A percentile compares a stretch with the other conserved stretches of the same genome.
Conservation (phyloP, 1,140 invertebrate species). For the Leptinotarsa lineolata region DNA sequence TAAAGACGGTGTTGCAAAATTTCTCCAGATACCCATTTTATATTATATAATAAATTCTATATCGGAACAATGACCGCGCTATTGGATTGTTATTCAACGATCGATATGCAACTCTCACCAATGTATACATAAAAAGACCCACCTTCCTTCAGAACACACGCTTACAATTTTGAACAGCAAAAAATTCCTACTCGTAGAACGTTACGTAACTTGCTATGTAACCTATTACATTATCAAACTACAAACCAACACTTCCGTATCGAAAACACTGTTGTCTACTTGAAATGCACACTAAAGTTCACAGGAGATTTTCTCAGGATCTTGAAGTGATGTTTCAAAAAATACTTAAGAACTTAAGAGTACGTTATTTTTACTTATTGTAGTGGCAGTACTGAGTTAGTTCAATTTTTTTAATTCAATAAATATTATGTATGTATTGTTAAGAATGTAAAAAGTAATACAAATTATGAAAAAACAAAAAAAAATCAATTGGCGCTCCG, state of each 20-base stretch:
- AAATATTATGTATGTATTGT: too few species aligned
- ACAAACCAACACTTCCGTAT: slow-evolving; percentile 1
- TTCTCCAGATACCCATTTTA: not conserved
- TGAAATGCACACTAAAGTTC: not conserved
- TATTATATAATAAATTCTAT: not conserved
- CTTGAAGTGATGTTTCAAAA: not conserved
- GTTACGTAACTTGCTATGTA: slow-evolving; percentile 3
- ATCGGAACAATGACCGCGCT: slow-evolving; percentile 1
- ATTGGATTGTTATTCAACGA: not conserved
- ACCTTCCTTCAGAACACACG: slow-evolving; percentile 2
- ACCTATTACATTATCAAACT: slow-evolving; percentile 8
- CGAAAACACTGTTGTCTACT: not conserved
- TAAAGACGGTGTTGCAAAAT: not conserved
- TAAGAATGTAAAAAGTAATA: too few species aligned
- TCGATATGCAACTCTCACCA: slow-evolving; percentile 8
- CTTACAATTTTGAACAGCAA: slow-evolving; percentile 3
- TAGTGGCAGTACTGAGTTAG: too few species aligned
- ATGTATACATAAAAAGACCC: slow-evolving; percentile 8
- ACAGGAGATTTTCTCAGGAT: not conserved
- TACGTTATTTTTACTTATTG: too few species aligned
- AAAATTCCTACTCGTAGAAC: slow-evolving; percentile 1
- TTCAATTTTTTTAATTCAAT: too few species aligned
- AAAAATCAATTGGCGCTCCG: too few species aligned
- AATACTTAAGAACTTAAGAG: too few species aligned
- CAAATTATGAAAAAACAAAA: too few species aligned